Conservation (phyloP, 2,113 vertebrate species). For the Rhinolophus ferrumequinum region DNA sequence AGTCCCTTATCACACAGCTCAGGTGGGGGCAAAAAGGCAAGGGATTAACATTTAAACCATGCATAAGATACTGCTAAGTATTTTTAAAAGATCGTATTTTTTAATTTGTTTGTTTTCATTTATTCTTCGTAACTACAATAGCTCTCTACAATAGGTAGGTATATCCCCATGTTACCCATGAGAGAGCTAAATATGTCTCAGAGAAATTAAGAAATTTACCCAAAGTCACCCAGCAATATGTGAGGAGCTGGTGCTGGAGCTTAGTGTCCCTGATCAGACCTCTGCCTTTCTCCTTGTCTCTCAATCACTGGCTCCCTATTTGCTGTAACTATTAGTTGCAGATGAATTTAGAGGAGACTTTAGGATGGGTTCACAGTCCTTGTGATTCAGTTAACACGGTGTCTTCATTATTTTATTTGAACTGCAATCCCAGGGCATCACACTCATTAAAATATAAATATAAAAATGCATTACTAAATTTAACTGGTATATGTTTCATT, state of each 20-base stretch:
- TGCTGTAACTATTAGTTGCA: neutral
- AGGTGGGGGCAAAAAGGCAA: neutral
- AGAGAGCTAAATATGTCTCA: neutral
- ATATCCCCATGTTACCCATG: neutral
- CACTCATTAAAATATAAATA: constrained; percentile 38
- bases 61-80: neutral
- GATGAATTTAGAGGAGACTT: neutral
- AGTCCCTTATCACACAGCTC: constrained; percentile 2
- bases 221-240: neutral
- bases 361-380: neutral
- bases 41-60: neutral
- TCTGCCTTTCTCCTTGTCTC: neutral
- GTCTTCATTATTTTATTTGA: neutral
- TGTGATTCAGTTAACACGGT: neutral
- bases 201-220: neutral
- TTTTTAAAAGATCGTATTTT: neutral
- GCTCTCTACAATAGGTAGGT: neutral
- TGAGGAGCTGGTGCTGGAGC: neutral
- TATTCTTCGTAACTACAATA: neutral
- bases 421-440: neutral
- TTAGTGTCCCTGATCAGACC: neutral
- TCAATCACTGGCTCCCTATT: neutral
- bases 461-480: neutral
- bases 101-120: neutral
- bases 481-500: neutral